Conservation (phyloP, 2,113 vertebrate genomes). For the Indri indri region DNA sequence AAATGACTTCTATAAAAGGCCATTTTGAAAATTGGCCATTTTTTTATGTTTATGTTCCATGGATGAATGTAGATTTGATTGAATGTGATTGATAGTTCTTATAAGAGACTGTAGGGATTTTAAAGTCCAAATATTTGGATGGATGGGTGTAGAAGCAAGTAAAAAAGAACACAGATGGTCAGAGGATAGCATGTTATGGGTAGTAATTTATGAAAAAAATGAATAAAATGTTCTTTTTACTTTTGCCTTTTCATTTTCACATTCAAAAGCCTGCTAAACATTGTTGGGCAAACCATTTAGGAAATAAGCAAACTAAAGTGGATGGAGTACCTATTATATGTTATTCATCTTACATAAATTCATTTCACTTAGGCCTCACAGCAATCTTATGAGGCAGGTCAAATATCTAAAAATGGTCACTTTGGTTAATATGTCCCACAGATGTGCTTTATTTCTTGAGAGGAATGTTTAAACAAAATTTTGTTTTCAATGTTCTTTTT, state of each 20-base stretch:
- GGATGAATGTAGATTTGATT: slow-evolving; percentile 34
- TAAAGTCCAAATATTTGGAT: slow-evolving; percentile 25
- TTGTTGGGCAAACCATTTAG: background rate
- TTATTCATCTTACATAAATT: background rate
- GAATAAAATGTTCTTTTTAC: background rate
- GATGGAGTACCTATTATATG: background rate
- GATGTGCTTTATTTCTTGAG: background rate
- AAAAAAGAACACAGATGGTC: slow-evolving; percentile 26
- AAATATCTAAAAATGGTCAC: background rate
- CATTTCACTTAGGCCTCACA: background rate
- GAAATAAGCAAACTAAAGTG: slow-evolving; percentile 21
- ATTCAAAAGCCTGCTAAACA: background rate
- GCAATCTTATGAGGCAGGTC: background rate
- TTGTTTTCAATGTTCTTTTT: background rate
- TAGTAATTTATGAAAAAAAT: background rate
- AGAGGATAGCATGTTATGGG: background rate
- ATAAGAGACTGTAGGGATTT: background rate
- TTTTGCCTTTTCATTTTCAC: background rate
- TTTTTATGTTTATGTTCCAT: slow-evolving; percentile 25
- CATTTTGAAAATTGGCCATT: slow-evolving; percentile 17
- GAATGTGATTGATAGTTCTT: slow-evolving; percentile 16
- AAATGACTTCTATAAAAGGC: background rate
- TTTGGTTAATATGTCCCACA: background rate
- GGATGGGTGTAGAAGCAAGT: background rate
- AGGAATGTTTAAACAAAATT: background rate